A percentile compares a stretch with the other conserved stretches of the same genome.
phyloP scores from a whole-genome alignment of 1,140 invertebrate species.

The Zaprionus africanus region DNA sequence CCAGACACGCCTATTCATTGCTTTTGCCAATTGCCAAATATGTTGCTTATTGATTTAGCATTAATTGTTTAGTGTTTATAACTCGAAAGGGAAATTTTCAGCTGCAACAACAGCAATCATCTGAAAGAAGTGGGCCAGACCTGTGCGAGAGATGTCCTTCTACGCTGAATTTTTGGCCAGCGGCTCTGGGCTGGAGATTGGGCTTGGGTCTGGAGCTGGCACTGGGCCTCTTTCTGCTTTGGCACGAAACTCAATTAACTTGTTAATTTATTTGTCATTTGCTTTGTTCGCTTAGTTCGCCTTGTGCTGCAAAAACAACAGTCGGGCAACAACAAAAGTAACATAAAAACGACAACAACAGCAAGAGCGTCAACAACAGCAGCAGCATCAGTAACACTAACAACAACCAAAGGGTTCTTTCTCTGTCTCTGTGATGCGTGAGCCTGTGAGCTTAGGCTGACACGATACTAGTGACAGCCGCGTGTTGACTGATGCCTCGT shows the following conservation, averaged over 20 bases:
- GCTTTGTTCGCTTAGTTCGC: slow-evolving; percentile 64
- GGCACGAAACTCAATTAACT: slow-evolving; percentile 77
- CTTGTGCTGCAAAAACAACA: slow-evolving; percentile 38
- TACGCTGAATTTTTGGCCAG: slow-evolving; percentile 32
- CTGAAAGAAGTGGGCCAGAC: slow-evolving; percentile 38
- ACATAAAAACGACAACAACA: background rate
- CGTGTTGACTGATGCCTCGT: background rate
- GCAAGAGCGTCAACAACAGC: slow-evolving; percentile 1
- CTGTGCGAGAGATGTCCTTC: background rate
- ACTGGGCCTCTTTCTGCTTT: slow-evolving; percentile 24
- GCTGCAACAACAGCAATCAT: slow-evolving; percentile 35
- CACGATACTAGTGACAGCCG: background rate
- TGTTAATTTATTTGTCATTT: slow-evolving; percentile 80
- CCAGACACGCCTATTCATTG: background rate
- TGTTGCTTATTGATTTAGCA: slow-evolving; percentile 73
- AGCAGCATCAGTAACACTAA: slow-evolving; percentile 1
- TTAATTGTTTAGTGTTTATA: slow-evolving; percentile 81
- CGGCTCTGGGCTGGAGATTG: background rate
- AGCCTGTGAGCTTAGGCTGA: background rate
- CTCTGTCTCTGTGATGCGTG: background rate
- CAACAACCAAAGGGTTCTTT: slow-evolving; percentile 1
- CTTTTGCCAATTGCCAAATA: slow-evolving; percentile 22
- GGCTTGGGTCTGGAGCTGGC: background rate
- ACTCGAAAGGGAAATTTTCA: slow-evolving; percentile 41
- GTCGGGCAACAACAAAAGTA: background rate